A percentile compares a stretch with the other conserved stretches of the same genome.
phyloP scores from a whole-genome alignment of 2,888 invertebrate genomes.

The Troides helena region DNA sequence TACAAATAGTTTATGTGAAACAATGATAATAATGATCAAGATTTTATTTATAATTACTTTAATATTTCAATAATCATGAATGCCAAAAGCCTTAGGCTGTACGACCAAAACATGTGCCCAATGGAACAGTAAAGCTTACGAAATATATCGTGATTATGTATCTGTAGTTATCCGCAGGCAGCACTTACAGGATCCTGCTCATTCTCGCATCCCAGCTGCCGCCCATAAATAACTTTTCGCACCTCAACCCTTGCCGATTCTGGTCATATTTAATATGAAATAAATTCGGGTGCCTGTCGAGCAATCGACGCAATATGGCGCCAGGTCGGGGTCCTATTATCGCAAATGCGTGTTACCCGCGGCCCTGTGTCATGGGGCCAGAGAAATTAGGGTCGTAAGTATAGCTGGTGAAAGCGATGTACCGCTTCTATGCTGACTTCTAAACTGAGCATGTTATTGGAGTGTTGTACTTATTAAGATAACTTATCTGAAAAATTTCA shows the following conservation, averaged over 20 bases:
- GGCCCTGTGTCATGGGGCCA: conserved; percentile 54
- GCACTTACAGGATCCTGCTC: conserved; percentile 31
- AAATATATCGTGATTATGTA: background rate
- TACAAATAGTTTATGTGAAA: too few species aligned
- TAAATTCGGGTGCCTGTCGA: conserved; percentile 70
- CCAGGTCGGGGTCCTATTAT: conserved; percentile 65
- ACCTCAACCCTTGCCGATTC: conserved; percentile 64
- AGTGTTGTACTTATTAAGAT: background rate
- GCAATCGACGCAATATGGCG: conserved; percentile 76
- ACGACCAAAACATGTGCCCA: background rate
- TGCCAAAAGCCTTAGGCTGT: too few species aligned
- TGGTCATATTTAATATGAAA: conserved; percentile 63
- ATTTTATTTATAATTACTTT: too few species aligned
- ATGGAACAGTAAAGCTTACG: background rate
- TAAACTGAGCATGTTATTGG: background rate
- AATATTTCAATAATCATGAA: too few species aligned
- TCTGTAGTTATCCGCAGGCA: conserved; percentile 6
- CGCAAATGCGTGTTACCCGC: conserved; percentile 60
- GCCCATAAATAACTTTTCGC: conserved; percentile 62
- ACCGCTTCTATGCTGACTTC: background rate
- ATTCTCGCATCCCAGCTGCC: conserved; percentile 47
- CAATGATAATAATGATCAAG: too few species aligned
- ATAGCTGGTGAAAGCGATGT: conserved; percentile 4
- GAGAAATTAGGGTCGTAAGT: conserved; percentile 32
- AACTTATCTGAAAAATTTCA: background rate